Evolutionary conservation across 2,888 invertebrate species (phyloP), one percentile per base, ranked within the genome.

Genomic region (Physocephala rufipes): DNA sequence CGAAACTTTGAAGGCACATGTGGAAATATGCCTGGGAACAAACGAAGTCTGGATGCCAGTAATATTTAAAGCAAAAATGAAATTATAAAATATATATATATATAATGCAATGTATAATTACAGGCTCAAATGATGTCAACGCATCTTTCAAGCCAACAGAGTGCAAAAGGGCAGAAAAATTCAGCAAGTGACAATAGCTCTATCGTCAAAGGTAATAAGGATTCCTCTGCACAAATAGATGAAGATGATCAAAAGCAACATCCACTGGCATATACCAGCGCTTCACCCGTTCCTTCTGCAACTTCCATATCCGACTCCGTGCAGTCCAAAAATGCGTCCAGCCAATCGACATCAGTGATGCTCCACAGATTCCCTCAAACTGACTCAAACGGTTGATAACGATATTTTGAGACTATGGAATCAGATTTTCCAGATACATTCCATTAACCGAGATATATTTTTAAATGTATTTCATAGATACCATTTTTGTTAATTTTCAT

Each of bases 371-470:
- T 82, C 64, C 82, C 85, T 66, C 84, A 86, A 74, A 83, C 86
- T 61, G 86, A 86, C 79, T 86, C 86, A 49, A 86, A 86, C 74
- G 86, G 86, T 76, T 86, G 82, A 82, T 16, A 13, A 24, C 16
- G 24, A 21, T 13, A 15, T 16, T 21, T 12, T 19, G 63, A 7
- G 26, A 43, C 3, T 49, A 67, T 43, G 69, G 63, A 68, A 49
- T 45, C 53, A 51, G 49, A 65, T 13, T 2, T 26, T 26, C 36
- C 43, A 26, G 49, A 59, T 55, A 65, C 67, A 67, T 68, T 75
- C 65, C 58, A 55, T 26, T 55, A 19, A 28, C 36, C 58, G 59
- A 64, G 21, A 68, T 82, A 79, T 82, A 82, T 82, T 82, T 82
- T 79, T 82, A 82, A 82, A 82, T 82, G 82, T 82, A 79, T 70